Conservation (phyloP, 2,113 vertebrate genomes). For the Pachyramphus minor region DNA sequence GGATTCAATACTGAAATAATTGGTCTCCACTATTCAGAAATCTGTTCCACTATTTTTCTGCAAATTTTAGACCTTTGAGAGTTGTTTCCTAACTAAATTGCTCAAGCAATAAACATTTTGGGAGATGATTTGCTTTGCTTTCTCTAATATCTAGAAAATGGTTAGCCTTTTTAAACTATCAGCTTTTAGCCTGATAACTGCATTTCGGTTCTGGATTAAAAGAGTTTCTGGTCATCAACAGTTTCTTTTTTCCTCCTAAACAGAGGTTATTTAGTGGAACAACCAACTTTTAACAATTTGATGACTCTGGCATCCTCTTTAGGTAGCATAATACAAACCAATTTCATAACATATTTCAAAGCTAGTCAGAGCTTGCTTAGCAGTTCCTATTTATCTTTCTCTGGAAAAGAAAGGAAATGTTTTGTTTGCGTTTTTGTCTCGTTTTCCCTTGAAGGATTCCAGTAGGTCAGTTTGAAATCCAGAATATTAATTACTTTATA, state of each 20-base stretch:
- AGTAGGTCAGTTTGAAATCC: not conserved
- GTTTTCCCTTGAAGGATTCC: conserved; percentile 13
- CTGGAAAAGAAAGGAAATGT: conserved; percentile 47
- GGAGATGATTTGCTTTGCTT: not conserved
- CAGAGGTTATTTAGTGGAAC: not conserved
- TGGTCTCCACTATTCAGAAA: not conserved
- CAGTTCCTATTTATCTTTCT: conserved; percentile 35
- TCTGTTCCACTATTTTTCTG: not conserved
- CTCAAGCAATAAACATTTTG: not conserved
- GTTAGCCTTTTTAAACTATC: not conserved
- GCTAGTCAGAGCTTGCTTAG: not conserved
- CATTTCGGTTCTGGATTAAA: not conserved
- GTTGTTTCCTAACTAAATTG: not conserved
- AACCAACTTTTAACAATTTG: not conserved
- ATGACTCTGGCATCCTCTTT: not conserved
- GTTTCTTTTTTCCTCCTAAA: not conserved
- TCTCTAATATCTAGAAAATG: not conserved
- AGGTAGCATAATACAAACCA: not conserved
- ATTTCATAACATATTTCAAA: not conserved
- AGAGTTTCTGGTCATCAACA: not conserved
- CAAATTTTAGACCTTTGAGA: not conserved
- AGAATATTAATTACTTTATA: conserved; percentile 44
- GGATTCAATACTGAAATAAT: not conserved
- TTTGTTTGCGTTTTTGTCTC: conserved; percentile 22
- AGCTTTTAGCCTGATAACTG: not conserved